A percentile compares a stretch with the other conserved stretches of the same genome.
Conservation (phyloP, 2,888 invertebrate species). For the Sinopyrophorus schimmeli region DNA sequence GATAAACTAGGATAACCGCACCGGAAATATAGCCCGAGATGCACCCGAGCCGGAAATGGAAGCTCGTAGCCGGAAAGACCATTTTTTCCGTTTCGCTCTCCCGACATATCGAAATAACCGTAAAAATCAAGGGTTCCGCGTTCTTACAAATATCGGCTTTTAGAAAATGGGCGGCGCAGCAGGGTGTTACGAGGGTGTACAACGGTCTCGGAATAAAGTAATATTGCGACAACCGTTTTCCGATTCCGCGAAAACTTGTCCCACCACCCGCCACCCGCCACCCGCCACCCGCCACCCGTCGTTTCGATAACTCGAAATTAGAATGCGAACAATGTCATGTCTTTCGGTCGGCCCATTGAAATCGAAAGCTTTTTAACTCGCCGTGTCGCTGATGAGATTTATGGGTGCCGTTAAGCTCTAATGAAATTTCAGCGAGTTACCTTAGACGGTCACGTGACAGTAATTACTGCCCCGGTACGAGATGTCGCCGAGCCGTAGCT, state of each 20-base stretch:
- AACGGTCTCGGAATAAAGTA: constrained; percentile 14
- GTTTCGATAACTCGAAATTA: constrained; percentile 21
- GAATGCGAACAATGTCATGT: constrained; percentile 21
- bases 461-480: constrained; percentile 42
- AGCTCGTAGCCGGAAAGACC: constrained; percentile 61
- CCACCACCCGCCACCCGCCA: no score
- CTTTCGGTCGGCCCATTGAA: constrained; percentile 10
- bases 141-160: constrained; percentile 38
- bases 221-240: constrained; percentile 14
- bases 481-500: constrained; percentile 39
- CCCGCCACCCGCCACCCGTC: no score
- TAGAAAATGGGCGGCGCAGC: constrained; percentile 44
- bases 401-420: constrained; percentile 59
- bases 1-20: constrained; percentile 62
- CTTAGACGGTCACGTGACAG: constrained; percentile 44
- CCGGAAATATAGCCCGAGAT: constrained; percentile 59
- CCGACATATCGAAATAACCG: constrained; percentile 45
- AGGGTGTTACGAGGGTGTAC: constrained; percentile 29
- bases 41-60: constrained; percentile 59
- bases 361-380: constrained; percentile 14
- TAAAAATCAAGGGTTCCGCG: constrained; percentile 42
- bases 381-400: constrained; percentile 49
- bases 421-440: constrained; percentile 55
- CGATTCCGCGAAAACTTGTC: constrained; percentile 14
- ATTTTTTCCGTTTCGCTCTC: constrained; percentile 57